These are phyloP conservation scores for Lamproptera curius DNA, from an alignment of 2,888 invertebrate genomes.

Conservation along the genomic window DNA sequence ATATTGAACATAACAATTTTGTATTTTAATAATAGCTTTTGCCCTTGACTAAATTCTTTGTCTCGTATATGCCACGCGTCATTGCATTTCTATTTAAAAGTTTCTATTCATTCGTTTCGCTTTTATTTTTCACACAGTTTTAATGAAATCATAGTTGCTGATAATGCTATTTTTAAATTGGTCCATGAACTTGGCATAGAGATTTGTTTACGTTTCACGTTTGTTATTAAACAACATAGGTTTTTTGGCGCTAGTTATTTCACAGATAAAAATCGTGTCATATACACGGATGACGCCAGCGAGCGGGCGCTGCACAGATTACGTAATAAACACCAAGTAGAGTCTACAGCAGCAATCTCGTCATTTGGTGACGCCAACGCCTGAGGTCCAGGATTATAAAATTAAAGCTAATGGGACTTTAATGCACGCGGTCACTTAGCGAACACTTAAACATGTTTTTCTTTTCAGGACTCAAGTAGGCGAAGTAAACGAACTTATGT, in stretches of 20 bases:
- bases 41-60: background rate
- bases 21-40: background rate
- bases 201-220: conserved; percentile 9
- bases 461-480: background rate
- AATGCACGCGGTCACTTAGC: background rate
- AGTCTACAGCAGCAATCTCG: conserved; percentile 10
- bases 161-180: background rate
- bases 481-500: background rate
- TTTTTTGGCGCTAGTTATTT: conserved; percentile 8
- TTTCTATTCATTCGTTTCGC: background rate
- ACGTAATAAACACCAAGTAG: conserved; percentile 15
- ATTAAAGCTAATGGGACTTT: conserved; percentile 11
- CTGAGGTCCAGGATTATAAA: conserved; percentile 9
- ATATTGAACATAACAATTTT: background rate
- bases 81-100: background rate
- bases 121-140: background rate
- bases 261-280: background rate
- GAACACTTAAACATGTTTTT: background rate
- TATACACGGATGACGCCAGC: conserved; percentile 5
- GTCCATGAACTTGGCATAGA: conserved; percentile 11
- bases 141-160: background rate
- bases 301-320: background rate
- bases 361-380: conserved; percentile 12
- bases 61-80: background rate
- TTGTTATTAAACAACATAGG: conserved; percentile 15